Conservation (phyloP, 2,888 invertebrate species). For the Zelleria hepariella region DNA sequence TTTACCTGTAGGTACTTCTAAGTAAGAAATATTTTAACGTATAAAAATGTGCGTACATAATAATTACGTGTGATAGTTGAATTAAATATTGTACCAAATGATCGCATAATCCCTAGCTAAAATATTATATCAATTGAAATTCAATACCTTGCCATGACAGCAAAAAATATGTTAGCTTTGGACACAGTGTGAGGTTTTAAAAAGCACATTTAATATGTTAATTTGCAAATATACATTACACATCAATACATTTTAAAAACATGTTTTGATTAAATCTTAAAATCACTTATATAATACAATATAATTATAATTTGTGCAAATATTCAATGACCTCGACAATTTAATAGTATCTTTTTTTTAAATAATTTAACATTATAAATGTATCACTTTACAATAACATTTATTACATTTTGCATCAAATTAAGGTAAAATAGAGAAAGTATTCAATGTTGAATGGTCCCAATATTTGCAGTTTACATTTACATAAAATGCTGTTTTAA, state of each 20-base stretch:
- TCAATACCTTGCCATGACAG: background rate
- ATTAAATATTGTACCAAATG: background rate
- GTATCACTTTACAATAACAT: background rate
- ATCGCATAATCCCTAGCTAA: too few species aligned
- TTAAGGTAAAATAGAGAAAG: background rate
- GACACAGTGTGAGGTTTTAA: background rate
- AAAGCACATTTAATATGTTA: background rate
- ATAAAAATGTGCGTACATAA: background rate
- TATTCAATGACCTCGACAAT: background rate
- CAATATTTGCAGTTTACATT: slow-evolving; percentile 20
- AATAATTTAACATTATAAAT: background rate
- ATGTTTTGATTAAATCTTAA: slow-evolving; percentile 8
- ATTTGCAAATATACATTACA: background rate
- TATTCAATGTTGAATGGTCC: slow-evolving; percentile 21
- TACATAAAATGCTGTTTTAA: slow-evolving; percentile 6
- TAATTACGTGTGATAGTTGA: too few species aligned
- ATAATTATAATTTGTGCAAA: background rate
- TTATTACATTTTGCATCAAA: background rate
- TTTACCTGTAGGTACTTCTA: background rate
- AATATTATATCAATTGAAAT: too few species aligned
- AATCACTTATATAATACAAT: background rate
- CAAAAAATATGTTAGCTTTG: background rate
- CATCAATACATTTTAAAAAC: slow-evolving; percentile 10
- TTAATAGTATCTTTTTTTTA: background rate
- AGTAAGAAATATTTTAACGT: too few species aligned